phyloP scores from a whole-genome alignment of 2,113 vertebrate species.

The Mus spicilegus region DNA sequence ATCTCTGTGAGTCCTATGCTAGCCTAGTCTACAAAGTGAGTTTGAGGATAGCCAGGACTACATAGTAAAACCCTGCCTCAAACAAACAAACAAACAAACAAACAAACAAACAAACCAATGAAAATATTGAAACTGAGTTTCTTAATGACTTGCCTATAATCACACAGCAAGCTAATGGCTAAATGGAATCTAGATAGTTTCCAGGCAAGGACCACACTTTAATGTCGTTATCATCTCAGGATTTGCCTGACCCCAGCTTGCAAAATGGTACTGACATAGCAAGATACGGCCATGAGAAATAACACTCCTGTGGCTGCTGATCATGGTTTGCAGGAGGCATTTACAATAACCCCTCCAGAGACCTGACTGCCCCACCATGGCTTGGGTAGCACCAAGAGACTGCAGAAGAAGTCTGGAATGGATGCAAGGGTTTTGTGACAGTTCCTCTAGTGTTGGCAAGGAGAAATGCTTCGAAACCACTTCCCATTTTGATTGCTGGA shows the following conservation, averaged over 20 bases:
- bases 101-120: not conserved
- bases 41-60: not conserved
- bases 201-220: not conserved
- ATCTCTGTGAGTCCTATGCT: not conserved
- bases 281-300: not conserved
- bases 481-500: slow-evolving; percentile 41
- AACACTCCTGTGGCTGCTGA: not conserved
- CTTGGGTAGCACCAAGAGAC: not conserved
- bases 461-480: slow-evolving; percentile 10
- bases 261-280: not conserved
- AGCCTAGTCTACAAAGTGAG: not conserved
- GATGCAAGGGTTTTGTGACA: not conserved
- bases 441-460: not conserved
- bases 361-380: not conserved
- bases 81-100: not conserved
- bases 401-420: slow-evolving; percentile 17
- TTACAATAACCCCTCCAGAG: not conserved
- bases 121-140: slow-evolving; percentile 32
- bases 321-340: not conserved
- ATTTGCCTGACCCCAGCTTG: slow-evolving; percentile 1
- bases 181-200: not conserved
- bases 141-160: slow-evolving; percentile 42
- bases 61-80: not conserved
- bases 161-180: slow-evolving; percentile 5
- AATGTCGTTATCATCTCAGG: not conserved